A percentile compares a stretch with the other conserved stretches of the same genome.
phyloP scores from a whole-genome alignment of 2,113 vertebrate genomes.

The Oreocharis arfaki region DNA sequence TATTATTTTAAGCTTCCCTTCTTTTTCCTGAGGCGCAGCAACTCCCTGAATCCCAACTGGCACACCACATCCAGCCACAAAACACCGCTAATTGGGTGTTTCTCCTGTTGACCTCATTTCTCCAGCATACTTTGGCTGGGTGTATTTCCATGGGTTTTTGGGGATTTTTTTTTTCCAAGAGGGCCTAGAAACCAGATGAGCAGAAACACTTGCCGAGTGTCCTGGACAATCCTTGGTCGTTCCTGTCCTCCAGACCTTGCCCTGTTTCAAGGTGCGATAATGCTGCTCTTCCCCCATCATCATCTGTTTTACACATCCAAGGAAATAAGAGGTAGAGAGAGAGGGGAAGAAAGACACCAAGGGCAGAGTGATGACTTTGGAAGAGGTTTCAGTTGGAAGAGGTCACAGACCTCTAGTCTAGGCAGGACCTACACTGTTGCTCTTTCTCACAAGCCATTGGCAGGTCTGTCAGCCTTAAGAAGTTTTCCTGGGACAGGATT shows the following conservation, averaged over 20 bases:
- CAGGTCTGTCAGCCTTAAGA: neutral
- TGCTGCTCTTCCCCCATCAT: neutral
- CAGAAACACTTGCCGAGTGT: neutral
- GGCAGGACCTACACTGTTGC: neutral
- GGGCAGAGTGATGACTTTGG: neutral
- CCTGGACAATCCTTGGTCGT: neutral
- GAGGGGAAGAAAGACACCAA: neutral
- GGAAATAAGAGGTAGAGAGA: neutral
- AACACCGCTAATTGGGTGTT: slow-evolving; percentile 46
- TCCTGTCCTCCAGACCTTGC: neutral
- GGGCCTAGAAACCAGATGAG: neutral
- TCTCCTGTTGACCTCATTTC: slow-evolving; percentile 61
- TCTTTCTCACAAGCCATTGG: neutral
- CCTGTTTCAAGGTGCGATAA: neutral
- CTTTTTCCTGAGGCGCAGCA: slow-evolving; percentile 41
- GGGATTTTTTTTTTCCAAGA: neutral
- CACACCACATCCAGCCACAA: slow-evolving; percentile 53
- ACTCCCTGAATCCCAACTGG: slow-evolving; percentile 47
- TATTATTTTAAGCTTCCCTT: slow-evolving; percentile 50
- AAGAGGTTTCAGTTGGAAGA: neutral
- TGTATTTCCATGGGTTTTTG: neutral
- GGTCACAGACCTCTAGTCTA: neutral
- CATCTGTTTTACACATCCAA: neutral
- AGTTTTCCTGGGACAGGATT: neutral
- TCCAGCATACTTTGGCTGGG: neutral